Conservation (phyloP, 2,888 invertebrate species). For the Orthonevra nobilis region DNA sequence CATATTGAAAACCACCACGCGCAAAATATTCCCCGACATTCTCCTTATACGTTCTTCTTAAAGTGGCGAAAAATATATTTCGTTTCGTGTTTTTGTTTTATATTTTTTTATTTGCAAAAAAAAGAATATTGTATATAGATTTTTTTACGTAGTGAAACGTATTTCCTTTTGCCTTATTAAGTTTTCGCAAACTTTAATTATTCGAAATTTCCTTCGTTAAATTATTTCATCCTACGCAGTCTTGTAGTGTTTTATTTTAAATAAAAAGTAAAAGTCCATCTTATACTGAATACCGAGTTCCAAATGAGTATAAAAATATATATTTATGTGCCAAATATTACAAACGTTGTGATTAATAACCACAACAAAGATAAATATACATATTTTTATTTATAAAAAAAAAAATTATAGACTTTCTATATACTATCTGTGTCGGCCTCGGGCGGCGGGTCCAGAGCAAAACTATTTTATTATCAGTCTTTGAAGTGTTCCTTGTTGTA, state of each 20-base stretch:
- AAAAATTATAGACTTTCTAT: neutral
- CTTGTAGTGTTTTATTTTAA: neutral
- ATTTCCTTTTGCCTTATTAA: neutral
- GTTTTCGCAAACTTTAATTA: neutral
- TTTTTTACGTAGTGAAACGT: too few relatives aligned
- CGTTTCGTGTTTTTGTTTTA: conserved; percentile 31
- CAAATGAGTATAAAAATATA: too few relatives aligned
- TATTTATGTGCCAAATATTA: too few relatives aligned
- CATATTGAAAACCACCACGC: conserved; percentile 38
- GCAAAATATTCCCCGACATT: conserved; percentile 36
- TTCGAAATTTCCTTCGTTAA: neutral
- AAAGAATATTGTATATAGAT: too few relatives aligned
- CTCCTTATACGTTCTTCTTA: conserved; percentile 39
- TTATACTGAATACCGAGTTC: too few relatives aligned
- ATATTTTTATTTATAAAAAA: too few relatives aligned
- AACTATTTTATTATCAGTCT: conserved; percentile 13
- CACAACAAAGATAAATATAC: too few relatives aligned
- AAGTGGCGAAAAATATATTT: conserved; percentile 35
- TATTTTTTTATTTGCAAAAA: conserved; percentile 32
- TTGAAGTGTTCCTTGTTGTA: neutral
- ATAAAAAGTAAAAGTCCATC: conserved; percentile 1
- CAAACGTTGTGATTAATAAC: too few relatives aligned
- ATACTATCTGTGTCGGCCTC: neutral
- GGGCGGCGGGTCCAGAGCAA: neutral
- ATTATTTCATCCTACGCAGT: neutral